Base-by-base conservation (phyloP, 2,113 vertebrate species). In the Spilogale gracilis region DNA sequence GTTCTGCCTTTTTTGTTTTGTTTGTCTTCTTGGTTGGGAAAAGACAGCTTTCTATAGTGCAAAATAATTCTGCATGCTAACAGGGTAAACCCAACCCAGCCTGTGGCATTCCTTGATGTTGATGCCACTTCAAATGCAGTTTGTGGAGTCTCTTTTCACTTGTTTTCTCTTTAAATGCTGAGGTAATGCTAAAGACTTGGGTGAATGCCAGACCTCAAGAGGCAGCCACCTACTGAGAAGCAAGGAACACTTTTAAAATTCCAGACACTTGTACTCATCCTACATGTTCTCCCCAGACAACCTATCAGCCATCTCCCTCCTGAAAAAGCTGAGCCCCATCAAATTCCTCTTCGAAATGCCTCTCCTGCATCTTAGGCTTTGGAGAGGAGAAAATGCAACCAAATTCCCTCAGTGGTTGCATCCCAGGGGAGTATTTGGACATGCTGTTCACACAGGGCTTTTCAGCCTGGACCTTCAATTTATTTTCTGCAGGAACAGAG, bases 1-100 rank as follows among this genome's bases (percentile, higher is more conserved):
- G 98, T 98, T 99, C 96, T 98, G 93, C 95, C 97, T 97, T 98
- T 88, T 96, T 96, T 97, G 94, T 98, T 78, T 87, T 98, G 96
- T 95, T 97, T 98, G 95, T 98, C 98, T 98, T 81, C 89, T 89
- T 81, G 65, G 50, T 95, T 96, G 97, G 96, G 83, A 96, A 98
- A 97, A 98, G 95, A 43, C 88, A 80, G 84, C 48, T 97, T 98
- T 98, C 94, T 27, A 79, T 12, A 21, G 71, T 80, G 67, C 85
- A 38, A 82, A 98, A 98, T 95, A 84, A 96, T 97, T 97, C 82
- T 94, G 73, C 0, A 23, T 54, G 97, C 97, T 96, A 96, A 73
- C 89, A 97, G 97, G 94, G 88, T 95, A 94, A 92, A 92, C 38
- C 7, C 0, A 96, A 30, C 43, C n/a, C 88, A 56, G 67, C 95